A percentile compares a stretch with the other conserved stretches of the same genome.
These are phyloP conservation scores for Pangasius sanitwongsei DNA, from an alignment of 2,797 vertebrate species.

Conservation along the genomic window DNA sequence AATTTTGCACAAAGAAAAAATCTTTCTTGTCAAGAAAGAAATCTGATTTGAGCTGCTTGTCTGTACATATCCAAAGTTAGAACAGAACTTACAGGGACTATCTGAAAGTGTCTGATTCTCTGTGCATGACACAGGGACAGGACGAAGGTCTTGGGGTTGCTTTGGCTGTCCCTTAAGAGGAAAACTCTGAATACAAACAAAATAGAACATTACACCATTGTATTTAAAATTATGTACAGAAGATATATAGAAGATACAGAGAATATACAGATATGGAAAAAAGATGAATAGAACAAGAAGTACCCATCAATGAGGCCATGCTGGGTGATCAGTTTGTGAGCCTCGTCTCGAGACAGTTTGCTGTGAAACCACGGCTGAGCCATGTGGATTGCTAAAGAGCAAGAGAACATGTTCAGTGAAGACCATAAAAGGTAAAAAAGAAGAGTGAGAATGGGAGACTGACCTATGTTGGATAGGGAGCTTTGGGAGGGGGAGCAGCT, in stretches of 20 bases:
- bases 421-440: background rate
- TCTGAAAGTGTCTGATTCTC: conserved; percentile 98
- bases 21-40: background rate
- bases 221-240: background rate
- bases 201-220: background rate
- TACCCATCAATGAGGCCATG: conserved; percentile 95
- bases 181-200: conserved; percentile 84
- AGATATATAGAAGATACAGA: background rate
- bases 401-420: conserved; percentile 10
- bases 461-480: conserved; percentile 82
- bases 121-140: conserved; percentile 92
- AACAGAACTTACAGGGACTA: conserved; percentile 88
- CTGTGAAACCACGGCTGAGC: conserved; percentile 96
- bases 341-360: conserved; percentile 91
- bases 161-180: conserved; percentile 96
- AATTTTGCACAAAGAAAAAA: background rate
- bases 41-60: background rate
- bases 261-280: background rate
- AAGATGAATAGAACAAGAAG: conserved; percentile 15
- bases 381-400: conserved; percentile 83
- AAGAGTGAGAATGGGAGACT: conserved; percentile 38
- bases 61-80: background rate
- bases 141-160: conserved; percentile 95
- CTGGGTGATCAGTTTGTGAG: conserved; percentile 88
- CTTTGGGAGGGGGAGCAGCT: conserved; percentile 82